These are phyloP conservation scores for Mythimna lalbum DNA, from an alignment of 2,888 invertebrate species.

Conservation along the genomic window DNA sequence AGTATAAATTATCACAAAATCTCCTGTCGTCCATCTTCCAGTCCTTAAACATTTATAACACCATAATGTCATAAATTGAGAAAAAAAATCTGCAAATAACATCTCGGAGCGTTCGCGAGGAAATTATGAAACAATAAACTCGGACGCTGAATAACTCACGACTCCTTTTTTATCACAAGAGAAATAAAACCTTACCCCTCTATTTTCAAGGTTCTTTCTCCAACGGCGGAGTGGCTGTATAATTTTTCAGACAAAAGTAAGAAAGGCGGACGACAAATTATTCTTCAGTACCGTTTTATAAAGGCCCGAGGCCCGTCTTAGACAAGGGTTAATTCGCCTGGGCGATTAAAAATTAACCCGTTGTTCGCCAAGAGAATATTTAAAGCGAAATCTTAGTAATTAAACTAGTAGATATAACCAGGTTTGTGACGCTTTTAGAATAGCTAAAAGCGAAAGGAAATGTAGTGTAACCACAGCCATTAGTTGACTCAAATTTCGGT, in stretches of 20 bases:
- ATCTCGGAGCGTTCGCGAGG: constrained; percentile 49
- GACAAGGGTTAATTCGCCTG: constrained; percentile 56
- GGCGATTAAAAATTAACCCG: constrained; percentile 61
- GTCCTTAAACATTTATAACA: constrained; percentile 48
- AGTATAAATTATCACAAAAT: constrained; percentile 32
- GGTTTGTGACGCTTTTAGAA: constrained; percentile 52
- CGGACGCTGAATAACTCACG: constrained; percentile 49
- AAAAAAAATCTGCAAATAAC: constrained; percentile 47
- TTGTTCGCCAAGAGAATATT: constrained; percentile 46
- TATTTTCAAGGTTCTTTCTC: constrained; percentile 18
- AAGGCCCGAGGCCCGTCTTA: constrained; percentile 32
- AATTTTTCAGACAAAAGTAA: constrained; percentile 42
- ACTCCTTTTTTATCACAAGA: constrained; percentile 1
- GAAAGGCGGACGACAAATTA: constrained; percentile 47
- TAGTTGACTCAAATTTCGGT: constrained; percentile 38
- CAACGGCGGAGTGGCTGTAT: constrained; percentile 7
- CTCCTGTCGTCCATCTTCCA: constrained; percentile 16
- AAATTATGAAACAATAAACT: constrained; percentile 66
- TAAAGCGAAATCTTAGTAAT: constrained; percentile 53
- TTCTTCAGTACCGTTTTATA: constrained; percentile 51
- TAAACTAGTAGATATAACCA: constrained; percentile 49
- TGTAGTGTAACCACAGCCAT: constrained; percentile 47
- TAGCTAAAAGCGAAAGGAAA: constrained; percentile 51
- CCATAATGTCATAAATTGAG: constrained; percentile 55
- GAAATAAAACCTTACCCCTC: constrained; percentile 39